Conservation (phyloP, 2,797 vertebrate genomes). For the Pipistrellus nathusii region DNA sequence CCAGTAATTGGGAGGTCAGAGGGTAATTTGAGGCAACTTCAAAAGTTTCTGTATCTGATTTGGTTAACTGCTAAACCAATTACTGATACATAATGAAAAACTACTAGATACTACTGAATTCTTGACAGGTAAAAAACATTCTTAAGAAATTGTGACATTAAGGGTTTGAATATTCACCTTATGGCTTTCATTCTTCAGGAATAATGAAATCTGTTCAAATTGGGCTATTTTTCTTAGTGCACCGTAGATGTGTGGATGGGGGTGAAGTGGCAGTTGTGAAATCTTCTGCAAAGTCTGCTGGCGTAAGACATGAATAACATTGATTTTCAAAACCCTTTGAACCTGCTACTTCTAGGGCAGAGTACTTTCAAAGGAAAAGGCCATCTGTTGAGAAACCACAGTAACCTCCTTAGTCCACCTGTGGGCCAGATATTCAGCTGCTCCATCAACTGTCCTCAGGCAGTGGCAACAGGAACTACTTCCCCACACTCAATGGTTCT, state of each 20-base stretch:
- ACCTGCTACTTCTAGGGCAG: not conserved
- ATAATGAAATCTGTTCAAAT: conserved; percentile 10
- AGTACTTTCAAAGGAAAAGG: not conserved
- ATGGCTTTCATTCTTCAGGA: conserved; percentile 25
- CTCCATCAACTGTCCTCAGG: not conserved
- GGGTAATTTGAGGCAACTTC: not conserved
- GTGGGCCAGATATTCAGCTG: not conserved
- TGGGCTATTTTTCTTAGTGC: not conserved
- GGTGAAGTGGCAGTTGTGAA: not conserved
- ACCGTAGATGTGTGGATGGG: not conserved
- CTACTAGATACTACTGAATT: conserved; percentile 2
- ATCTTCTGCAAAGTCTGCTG: not conserved
- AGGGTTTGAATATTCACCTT: conserved; percentile 18
- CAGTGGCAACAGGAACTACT: not conserved
- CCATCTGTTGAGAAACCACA: not conserved
- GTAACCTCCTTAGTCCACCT: not conserved
- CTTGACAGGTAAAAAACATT: conserved; percentile 38
- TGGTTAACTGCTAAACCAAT: conserved; percentile 47
- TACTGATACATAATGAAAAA: conserved; percentile 50
- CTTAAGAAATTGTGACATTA: conserved; percentile 29
- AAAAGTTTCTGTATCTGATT: conserved; percentile 56
- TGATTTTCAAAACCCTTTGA: conserved; percentile 34
- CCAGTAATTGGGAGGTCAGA: conserved; percentile 41
- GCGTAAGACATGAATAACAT: not conserved
- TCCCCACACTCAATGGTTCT: not conserved